A percentile compares a stretch with the other conserved stretches of the same genome.
Evolutionary conservation across 1,140 invertebrate genomes (phyloP).

Genomic region (Drosophila aff.): DNA sequence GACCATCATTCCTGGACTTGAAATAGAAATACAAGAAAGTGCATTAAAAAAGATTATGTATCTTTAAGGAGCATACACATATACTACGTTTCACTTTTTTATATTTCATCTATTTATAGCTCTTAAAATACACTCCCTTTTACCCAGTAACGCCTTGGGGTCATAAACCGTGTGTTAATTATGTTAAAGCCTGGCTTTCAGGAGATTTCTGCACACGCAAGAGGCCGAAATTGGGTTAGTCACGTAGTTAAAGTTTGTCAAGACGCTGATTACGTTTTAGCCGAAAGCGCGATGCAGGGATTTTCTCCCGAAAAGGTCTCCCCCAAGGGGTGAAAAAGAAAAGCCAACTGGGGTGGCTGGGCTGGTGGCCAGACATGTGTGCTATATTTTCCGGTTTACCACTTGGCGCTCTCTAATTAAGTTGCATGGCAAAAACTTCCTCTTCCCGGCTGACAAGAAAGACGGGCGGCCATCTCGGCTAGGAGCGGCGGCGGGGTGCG

Average conservation of each 20-base stretch:
- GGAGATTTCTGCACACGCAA: constrained; percentile 18
- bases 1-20: constrained; percentile 5
- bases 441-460: constrained; percentile 68
- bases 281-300: constrained; percentile 63
- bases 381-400: constrained; percentile 77
- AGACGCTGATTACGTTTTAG: constrained; percentile 70
- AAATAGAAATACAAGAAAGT: constrained; percentile 5
- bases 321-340: constrained; percentile 13
- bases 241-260: constrained; percentile 67
- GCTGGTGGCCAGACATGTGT: constrained; percentile 56
- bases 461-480: constrained; percentile 37
- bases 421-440: constrained; percentile 74
- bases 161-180: constrained; percentile 62
- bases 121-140: constrained; percentile 1
- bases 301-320: constrained; percentile 44
- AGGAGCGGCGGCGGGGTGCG: background rate
- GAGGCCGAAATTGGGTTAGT: constrained; percentile 64
- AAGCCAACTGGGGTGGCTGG: constrained; percentile 11
- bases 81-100: background rate
- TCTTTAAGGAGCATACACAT: background rate
- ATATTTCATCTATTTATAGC: background rate
- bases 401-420: constrained; percentile 79
- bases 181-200: constrained; percentile 51
- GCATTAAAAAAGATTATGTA: background rate
- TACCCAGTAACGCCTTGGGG: constrained; percentile 7